Base-by-base conservation (phyloP, 1,140 invertebrate genomes). In the Drosophila willistoni region DNA sequence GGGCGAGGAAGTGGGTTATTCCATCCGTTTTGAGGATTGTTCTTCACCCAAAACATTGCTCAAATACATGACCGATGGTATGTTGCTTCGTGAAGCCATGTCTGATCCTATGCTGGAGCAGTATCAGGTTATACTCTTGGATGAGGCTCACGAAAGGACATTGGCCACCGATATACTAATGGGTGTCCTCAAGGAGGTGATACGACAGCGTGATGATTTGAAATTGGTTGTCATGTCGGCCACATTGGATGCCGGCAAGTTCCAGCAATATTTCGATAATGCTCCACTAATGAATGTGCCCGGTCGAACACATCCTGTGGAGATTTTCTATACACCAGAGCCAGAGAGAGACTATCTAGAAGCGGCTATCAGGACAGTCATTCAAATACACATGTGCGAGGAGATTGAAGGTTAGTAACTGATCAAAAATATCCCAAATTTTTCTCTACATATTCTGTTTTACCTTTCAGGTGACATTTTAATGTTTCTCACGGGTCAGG, bases 151-250 rank as follows among this genome's bases (percentile, higher is more conserved):
- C 92, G 99, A 99, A 94, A 95, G 98, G 81, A 99, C 99, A 0
- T 93, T 99, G 25, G 98, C 99, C 0, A 99, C 99, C 0, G 99
- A 99, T 91, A 98, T 99, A 63, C 93, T 99, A 0, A 99, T 99
- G 99, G 99, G 98, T 65, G 97, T 98, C 12, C 92, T 99, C 6
- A 99, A 99, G 92, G 99, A 99, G 94, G 98, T 99, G 7, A 96
- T 98, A 19, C 98, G 98, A 80, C 98, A 99, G 81, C 93, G 99
- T 57, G 92, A 94, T 7, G 99, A 99, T 93, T 94, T 99, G 12
- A 99, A 99, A 93, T 94, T 99, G 57, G 97, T 99, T 77, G 97
- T 99, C 89, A 99, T 99, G 99, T 99, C 98, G 87, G 99, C 99
- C 13, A 99, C 99, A 0, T 93, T 99, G n/a, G 99, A 99, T 93